Evolutionary conservation across 2,113 vertebrate species (phyloP), one percentile per base, ranked within the genome.

Genomic region (Chascanopsetta lugubris): DNA sequence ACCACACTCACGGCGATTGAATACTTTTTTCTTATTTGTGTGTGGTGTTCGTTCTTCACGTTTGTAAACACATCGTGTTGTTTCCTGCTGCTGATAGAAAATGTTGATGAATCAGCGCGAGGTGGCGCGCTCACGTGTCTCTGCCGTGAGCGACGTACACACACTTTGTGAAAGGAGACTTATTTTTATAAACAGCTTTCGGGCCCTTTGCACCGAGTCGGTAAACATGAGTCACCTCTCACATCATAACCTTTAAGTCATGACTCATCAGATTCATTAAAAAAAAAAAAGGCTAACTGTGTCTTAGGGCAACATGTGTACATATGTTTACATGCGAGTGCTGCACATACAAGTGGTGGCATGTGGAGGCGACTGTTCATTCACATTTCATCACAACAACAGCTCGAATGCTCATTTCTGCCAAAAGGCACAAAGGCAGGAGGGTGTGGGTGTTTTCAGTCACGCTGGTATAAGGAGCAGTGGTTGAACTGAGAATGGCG

Each of bases 201-300:
- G 61, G 60, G 48, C 22, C 7, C 43, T 45, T 6, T 66, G 69
- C 5, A 11, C 49, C 12, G 4, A 45, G 32, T 56, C 75, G 6
- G 32, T 59, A 55, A 61, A 58, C 56, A 51, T 45, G 34, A 61
- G 18, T 74, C 57, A 63, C 40, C 26, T 62, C 22, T 61, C 5
- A 32, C 26, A 27, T 12, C 18, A 46, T 36, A 20, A 38, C 32
- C 24, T 55, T 69, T 46, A 42, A 8, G 24, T 15, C 54, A 18
- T 30, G 38, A 21, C 20, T 27, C 15, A 46, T 42, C 6, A 17
- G 13, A 65, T 21, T 50, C 2, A 46, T 48, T 65, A 2, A n/a
- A 46, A 38, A 50, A 46, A 38, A 50, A 2, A 61, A 9, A 26
- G 26, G 11, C 7, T 20, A 61, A 7, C 18, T 43, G 36, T 51